A percentile compares a stretch with the other conserved stretches of the same genome.
Evolutionary conservation across 1,140 invertebrate genomes (phyloP).

Genomic region (Saccostrea glomerata): DNA sequence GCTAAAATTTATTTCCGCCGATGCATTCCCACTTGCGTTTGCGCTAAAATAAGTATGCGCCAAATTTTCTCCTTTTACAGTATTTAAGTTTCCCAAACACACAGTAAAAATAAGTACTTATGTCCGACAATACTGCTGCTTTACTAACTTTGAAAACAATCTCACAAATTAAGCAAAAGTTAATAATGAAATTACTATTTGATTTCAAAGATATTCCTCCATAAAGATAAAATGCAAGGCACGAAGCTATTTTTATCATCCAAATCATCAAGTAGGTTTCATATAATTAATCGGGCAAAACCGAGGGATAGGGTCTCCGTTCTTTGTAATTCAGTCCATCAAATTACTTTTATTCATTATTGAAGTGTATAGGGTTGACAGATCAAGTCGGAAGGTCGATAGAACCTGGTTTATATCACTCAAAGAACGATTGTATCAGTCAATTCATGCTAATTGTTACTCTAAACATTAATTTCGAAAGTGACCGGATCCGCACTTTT

Average conservation of each 20-base stretch:
- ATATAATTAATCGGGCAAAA: not conserved
- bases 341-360: slow-evolving; percentile 30
- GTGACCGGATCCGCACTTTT: not conserved
- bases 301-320: not conserved
- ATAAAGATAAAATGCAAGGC: not conserved
- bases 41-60: too few species aligned
- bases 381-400: not conserved
- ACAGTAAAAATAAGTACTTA: too few species aligned
- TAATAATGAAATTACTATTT: too few species aligned
- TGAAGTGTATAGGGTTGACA: not conserved
- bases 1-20: too few species aligned
- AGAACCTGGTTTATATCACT: not conserved
- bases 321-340: not conserved
- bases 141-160: too few species aligned
- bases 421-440: not conserved
- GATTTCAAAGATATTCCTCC: too few species aligned
- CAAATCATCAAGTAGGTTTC: not conserved
- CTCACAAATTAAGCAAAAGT: too few species aligned
- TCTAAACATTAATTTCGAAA: not conserved
- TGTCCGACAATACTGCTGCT: too few species aligned
- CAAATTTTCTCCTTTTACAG: too few species aligned
- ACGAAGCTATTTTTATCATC: not conserved
- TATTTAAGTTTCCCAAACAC: too few species aligned
- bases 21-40: too few species aligned
- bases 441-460: not conserved